A percentile compares a stretch with the other conserved stretches of the same genome.
Conservation (phyloP, 1,140 invertebrate species). For the Nephotettix cincticeps region DNA sequence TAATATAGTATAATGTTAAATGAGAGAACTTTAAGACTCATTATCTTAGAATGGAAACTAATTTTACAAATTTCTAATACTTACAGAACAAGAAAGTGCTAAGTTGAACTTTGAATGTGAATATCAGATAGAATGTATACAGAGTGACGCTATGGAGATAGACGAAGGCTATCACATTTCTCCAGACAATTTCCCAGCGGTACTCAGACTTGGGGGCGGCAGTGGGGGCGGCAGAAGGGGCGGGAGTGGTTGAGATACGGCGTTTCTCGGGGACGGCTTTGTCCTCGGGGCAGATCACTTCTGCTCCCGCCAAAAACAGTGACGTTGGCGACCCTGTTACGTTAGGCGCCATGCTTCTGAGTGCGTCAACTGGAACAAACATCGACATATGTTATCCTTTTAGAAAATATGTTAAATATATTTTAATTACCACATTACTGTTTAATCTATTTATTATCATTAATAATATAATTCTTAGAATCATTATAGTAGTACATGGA, state of each 20-base stretch:
- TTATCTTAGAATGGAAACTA: too few relatives aligned
- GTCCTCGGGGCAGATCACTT: conserved; percentile 40
- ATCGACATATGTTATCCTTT: too few relatives aligned
- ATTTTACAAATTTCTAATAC: too few relatives aligned
- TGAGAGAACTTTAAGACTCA: too few relatives aligned
- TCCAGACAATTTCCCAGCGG: conserved; percentile 67
- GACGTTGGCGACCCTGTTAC: conserved; percentile 41
- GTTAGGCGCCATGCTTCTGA: conserved; percentile 42
- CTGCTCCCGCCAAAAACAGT: conserved; percentile 44
- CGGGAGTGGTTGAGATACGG: background rate
- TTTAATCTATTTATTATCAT: too few relatives aligned
- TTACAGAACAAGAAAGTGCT: conserved; percentile 57
- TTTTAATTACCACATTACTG: too few relatives aligned
- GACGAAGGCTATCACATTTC: conserved; percentile 65
- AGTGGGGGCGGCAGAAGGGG: background rate
- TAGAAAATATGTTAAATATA: too few relatives aligned
- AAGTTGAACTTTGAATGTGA: conserved; percentile 49
- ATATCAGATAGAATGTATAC: conserved; percentile 61
- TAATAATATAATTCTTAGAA: too few relatives aligned
- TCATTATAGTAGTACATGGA: too few relatives aligned
- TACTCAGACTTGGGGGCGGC: conserved; percentile 44
- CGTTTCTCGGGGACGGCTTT: background rate
- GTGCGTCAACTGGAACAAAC: background rate
- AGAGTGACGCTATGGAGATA: conserved; percentile 61
- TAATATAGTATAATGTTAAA: too few relatives aligned